These are phyloP conservation scores for Micropoecilia bifurca DNA, from an alignment of 2,797 vertebrate genomes.

Conservation along the genomic window DNA sequence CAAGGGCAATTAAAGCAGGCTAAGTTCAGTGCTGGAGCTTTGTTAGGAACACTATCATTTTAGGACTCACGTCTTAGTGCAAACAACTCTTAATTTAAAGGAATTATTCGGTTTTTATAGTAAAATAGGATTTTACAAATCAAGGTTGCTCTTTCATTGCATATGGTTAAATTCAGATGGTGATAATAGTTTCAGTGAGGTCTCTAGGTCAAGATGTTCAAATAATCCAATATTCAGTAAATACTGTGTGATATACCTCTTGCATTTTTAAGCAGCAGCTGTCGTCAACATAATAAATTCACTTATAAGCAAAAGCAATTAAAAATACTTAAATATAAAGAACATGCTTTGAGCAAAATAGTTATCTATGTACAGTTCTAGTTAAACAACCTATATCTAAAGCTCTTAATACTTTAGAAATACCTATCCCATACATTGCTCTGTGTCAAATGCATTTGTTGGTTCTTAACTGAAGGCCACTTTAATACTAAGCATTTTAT, in stretches of 20 bases:
- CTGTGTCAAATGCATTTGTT: constrained; percentile 77
- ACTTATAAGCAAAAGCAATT: constrained; percentile 72
- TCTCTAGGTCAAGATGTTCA: constrained; percentile 64
- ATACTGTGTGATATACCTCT: constrained; percentile 66
- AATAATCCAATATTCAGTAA: constrained; percentile 70
- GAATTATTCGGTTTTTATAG: constrained; percentile 58
- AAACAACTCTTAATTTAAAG: constrained; percentile 66
- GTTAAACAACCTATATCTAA: constrained; percentile 65
- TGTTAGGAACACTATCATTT: constrained; percentile 64
- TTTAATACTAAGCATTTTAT: constrained; percentile 74
- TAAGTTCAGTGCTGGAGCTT: constrained; percentile 65
- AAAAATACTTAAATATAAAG: constrained; percentile 83
- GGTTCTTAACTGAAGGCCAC: constrained; percentile 76
- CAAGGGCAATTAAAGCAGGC: constrained; percentile 65
- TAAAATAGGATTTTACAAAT: constrained; percentile 70
- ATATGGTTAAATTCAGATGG: constrained; percentile 73
- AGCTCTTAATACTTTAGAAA: constrained; percentile 73
- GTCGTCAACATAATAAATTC: constrained; percentile 66
- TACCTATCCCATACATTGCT: constrained; percentile 76
- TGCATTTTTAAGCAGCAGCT: constrained; percentile 75
- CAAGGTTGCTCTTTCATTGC: constrained; percentile 81
- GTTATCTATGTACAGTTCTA: constrained; percentile 74
- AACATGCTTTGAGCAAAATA: constrained; percentile 83
- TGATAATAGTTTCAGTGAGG: constrained; percentile 66
- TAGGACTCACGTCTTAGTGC: constrained; percentile 69